Evolutionary conservation across 2,797 vertebrate genomes (phyloP), one percentile per base, ranked within the genome.

Genomic region (Ptychadena robeensis): DNA sequence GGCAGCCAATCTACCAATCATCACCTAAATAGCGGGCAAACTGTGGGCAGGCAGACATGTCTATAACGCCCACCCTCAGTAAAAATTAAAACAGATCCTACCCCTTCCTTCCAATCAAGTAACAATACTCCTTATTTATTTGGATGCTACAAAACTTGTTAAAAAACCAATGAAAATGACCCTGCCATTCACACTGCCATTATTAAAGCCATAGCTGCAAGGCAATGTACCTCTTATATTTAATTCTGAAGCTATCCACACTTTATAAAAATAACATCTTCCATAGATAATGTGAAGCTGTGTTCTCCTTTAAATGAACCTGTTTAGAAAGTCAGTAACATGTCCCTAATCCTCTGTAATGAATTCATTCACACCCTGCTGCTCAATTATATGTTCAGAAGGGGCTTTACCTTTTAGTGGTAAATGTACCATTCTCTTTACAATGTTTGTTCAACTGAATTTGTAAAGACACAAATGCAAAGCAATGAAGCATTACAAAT

Each of bases 321-420:
- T 64, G 1, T 81, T 73, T 81, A 0, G 48, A 78, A 82, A 86
- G 82, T 86, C 65, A 74, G 72, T 76, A 85, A 84, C 65, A 61
- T 76, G 88, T 72, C 82, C 73, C 71, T 69, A 86, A 77, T 87
- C 79, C 86, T 84, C 57, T 73, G 63, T 88, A 78, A 87, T 66
- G 38, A 79, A 71, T 74, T 89, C 86, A 88, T 86, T 86, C 85
- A 85, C 82, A 88, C 64, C 12, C 81, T 82, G 81, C 87, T 89
- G 88, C 87, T 87, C 87, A 72, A 81, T 87, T 90, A 87, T 69
- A 86, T 70, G 74, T 80, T 77, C 82, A 74, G 87, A 89, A 0
- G 5, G 73, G 28, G 38, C 76, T 85, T 88, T 86, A 34, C 40
- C 32, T 81, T 82, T 86, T 87, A 63, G 86, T 83, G 80, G 85